These are phyloP conservation scores for Poecilia wingei DNA, from an alignment of 2,797 vertebrate genomes.

Conservation along the genomic window DNA sequence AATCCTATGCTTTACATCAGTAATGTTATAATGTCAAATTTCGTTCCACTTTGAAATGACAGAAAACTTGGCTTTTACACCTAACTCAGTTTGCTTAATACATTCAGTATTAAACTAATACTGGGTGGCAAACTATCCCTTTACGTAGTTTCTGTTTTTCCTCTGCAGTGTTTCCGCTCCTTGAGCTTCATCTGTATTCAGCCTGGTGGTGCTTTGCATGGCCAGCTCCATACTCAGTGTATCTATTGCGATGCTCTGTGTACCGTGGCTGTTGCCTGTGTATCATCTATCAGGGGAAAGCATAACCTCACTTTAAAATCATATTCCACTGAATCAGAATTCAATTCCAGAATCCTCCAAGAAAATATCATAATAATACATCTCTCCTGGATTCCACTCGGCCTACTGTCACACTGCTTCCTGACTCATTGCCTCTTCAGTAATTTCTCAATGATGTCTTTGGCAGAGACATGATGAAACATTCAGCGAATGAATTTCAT, in stretches of 20 bases:
- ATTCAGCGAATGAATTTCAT: conserved; percentile 66
- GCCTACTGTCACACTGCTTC: conserved; percentile 62
- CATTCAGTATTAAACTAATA: background rate
- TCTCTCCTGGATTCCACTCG: conserved; percentile 67
- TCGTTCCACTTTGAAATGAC: background rate
- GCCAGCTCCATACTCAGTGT: conserved; percentile 59
- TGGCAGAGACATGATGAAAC: conserved; percentile 60
- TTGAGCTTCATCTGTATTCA: conserved; percentile 68
- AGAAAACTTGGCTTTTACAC: conserved; percentile 30
- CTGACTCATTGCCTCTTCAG: conserved; percentile 64
- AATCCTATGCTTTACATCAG: background rate
- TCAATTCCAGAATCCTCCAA: conserved; percentile 73
- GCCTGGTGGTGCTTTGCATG: conserved; percentile 55
- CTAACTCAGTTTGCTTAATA: conserved; percentile 40
- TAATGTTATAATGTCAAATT: conserved; percentile 2
- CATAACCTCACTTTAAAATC: conserved; percentile 74
- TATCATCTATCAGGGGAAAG: conserved; percentile 72
- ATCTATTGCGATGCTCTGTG: conserved; percentile 68
- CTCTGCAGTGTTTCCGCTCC: conserved; percentile 57
- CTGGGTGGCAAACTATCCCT: conserved; percentile 50
- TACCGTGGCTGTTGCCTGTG: conserved; percentile 71
- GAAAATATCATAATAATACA: conserved; percentile 77
- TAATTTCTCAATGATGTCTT: conserved; percentile 71
- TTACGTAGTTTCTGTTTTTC: conserved; percentile 59
- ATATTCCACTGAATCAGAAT: conserved; percentile 78